Conservation (phyloP, 1,140 invertebrate species). For the Hyposmocoma kahamanoa region DNA sequence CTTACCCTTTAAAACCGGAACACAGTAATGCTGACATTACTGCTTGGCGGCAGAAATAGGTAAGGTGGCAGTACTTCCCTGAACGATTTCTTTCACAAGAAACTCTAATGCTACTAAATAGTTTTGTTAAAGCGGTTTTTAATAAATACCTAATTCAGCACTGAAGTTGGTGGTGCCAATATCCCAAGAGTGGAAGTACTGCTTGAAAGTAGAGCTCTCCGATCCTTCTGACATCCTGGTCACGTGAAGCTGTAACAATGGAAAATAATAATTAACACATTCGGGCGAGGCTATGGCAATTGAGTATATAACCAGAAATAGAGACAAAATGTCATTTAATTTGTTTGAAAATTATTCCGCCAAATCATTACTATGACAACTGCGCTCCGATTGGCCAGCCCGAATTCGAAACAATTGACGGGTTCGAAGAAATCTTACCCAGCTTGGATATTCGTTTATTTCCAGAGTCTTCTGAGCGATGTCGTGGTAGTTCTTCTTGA, state of each 20-base stretch:
- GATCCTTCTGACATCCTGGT: slow-evolving; percentile 80
- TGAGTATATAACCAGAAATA: no score
- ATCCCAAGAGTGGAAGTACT: slow-evolving; percentile 85
- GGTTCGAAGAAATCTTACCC: slow-evolving; percentile 37
- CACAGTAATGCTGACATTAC: no score
- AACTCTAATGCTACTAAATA: background rate
- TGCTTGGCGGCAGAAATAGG: no score
- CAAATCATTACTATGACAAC: no score
- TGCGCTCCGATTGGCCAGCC: no score
- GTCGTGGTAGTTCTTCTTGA: slow-evolving; percentile 48
- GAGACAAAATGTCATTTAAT: no score
- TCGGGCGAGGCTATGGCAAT: background rate
- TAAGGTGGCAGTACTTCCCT: no score
- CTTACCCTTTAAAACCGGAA: no score
- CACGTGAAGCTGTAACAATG: slow-evolving; percentile 74
- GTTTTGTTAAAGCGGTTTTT: no score
- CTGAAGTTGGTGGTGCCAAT: slow-evolving; percentile 48
- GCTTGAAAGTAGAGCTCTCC: slow-evolving; percentile 84
- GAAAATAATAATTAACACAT: background rate
- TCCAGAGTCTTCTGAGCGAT: slow-evolving; percentile 46
- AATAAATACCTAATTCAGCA: slow-evolving; percentile 39
- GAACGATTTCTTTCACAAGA: no score
- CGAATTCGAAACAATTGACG: no score
- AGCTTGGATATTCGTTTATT: slow-evolving; percentile 43
- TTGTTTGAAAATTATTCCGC: no score